Base-by-base conservation (phyloP, 2,113 vertebrate species). In the Setophaga coronata region DNA sequence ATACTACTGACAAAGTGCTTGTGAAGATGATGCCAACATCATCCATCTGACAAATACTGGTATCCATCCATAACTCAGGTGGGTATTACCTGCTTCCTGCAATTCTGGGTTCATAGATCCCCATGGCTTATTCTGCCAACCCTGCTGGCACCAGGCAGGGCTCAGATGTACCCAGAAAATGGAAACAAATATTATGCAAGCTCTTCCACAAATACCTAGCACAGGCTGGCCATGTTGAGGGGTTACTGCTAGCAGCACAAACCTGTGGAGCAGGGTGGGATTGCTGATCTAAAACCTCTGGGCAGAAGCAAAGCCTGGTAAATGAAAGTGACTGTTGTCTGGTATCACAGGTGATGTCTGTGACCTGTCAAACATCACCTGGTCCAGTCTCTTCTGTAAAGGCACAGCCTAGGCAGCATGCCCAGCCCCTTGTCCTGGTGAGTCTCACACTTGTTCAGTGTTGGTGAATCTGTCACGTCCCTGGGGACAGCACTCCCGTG, bases 51-150 rank as follows among this genome's bases (percentile, higher is more conserved):
- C 58, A 40, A 89, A 61, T 24, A 47, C n/a, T 45, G 25, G 5
- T 73, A 50, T 38, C 31, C n/a, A 58, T 36, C 58, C 83, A 11
- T 90, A 69, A 80, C 69, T 58, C 64, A 82, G 60, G 66, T 15
- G 56, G 20, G 6, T 62, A 47, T 87, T 74, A 94, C 58, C 64
- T 84, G 4, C 56, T 74, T 47, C 24, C 25, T 78, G 65, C 65
- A 89, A 4, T 83, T 73, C 67, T 70, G 80, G 77, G 21, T 79
- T 77, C 53, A 82, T 6, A 86, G 71, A 48, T 92, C 86, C 66
- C 62, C 40, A 19, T 29, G 76, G 76, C 48, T 86, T 89, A 82
- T 89, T 92, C 78, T 94, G 83, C 76, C 92, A 89, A 91, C 33
- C 54, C 72, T 65, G 50, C 82, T 96, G 80, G 67, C 53, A 90